Evolutionary conservation across 2,888 invertebrate genomes (phyloP).

Genomic region (Campopleginae sp.): DNA sequence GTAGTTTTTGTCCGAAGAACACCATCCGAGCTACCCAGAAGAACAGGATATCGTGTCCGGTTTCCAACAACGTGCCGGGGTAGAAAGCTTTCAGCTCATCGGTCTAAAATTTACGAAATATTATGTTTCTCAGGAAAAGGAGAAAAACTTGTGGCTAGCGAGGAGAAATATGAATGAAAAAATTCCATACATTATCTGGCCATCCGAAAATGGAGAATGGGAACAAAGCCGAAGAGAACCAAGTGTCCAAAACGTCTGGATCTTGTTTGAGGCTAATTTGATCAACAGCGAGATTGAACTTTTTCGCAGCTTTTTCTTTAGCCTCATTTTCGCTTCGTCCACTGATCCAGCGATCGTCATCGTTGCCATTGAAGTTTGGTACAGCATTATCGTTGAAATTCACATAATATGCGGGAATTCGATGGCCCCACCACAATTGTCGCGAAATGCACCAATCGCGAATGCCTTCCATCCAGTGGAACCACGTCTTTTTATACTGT

Average conservation of each 20-base stretch:
- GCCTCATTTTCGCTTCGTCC: slow-evolving; percentile 90
- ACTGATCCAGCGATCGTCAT: slow-evolving; percentile 86
- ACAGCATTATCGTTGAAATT: slow-evolving; percentile 85
- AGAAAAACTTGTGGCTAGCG: neutral
- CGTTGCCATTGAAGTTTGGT: slow-evolving; percentile 71
- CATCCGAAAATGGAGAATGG: slow-evolving; percentile 99
- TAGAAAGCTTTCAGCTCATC: slow-evolving; percentile 92
- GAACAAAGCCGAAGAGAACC: slow-evolving; percentile 99
- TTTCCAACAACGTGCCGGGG: slow-evolving; percentile 96
- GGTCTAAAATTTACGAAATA: slow-evolving; percentile 83
- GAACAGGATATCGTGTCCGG: slow-evolving; percentile 98
- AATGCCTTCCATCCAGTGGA: slow-evolving; percentile 97
- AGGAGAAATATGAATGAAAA: neutral
- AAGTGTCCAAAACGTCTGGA: slow-evolving; percentile 99
- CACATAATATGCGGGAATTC: slow-evolving; percentile 97
- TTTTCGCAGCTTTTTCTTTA: slow-evolving; percentile 90
- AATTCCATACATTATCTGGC: slow-evolving; percentile 91
- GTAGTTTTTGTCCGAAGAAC: slow-evolving; percentile 96
- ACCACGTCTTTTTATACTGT: slow-evolving; percentile 96
- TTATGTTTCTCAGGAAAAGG: neutral
- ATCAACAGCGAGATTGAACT: slow-evolving; percentile 86
- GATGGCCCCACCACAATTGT: slow-evolving; percentile 99
- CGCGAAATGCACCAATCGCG: slow-evolving; percentile 99
- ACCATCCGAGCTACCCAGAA: slow-evolving; percentile 99
- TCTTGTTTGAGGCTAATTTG: slow-evolving; percentile 89